Evolutionary conservation across 2,888 invertebrate species (phyloP).

Genomic region (Tachina fera): DNA sequence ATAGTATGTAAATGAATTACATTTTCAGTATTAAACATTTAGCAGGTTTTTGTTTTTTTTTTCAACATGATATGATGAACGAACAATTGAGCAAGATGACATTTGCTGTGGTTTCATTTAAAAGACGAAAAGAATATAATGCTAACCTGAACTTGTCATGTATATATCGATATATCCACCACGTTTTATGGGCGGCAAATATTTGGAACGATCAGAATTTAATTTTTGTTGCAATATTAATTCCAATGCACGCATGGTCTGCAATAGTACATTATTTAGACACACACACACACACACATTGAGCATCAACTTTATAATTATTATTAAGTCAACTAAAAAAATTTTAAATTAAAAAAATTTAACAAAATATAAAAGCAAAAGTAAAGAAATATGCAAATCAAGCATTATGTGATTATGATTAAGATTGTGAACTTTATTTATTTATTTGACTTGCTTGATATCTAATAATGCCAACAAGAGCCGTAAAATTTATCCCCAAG

Average conservation of each 20-base stretch:
- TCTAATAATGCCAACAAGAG: background rate
- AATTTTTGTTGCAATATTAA: slow-evolving; percentile 88
- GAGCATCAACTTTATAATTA: slow-evolving; percentile 42
- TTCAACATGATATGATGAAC: slow-evolving; percentile 42
- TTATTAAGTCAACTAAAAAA: slow-evolving; percentile 25
- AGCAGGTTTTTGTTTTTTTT: slow-evolving; percentile 24
- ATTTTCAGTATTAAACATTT: slow-evolving; percentile 25
- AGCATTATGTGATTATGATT: background rate
- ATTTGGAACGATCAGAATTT: slow-evolving; percentile 90
- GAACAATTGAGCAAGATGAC: slow-evolving; percentile 50
- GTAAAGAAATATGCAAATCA: background rate
- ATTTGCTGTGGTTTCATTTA: slow-evolving; percentile 41
- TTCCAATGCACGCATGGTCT: slow-evolving; percentile 90
- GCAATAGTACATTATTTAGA: slow-evolving; percentile 71
- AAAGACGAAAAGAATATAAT: slow-evolving; percentile 44
- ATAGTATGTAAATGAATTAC: slow-evolving; percentile 2
- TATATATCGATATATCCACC: slow-evolving; percentile 92
- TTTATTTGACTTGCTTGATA: background rate
- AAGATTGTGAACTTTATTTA: background rate
- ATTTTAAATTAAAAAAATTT: slow-evolving; percentile 39
- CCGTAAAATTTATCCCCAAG: background rate
- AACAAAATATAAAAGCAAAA: slow-evolving; percentile 13
- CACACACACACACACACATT: slow-evolving; percentile 54
- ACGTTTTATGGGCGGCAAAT: slow-evolving; percentile 91
- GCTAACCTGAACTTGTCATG: slow-evolving; percentile 94